Base-by-base conservation (phyloP, 2,113 vertebrate species). In the Rostratula benghalensis region DNA sequence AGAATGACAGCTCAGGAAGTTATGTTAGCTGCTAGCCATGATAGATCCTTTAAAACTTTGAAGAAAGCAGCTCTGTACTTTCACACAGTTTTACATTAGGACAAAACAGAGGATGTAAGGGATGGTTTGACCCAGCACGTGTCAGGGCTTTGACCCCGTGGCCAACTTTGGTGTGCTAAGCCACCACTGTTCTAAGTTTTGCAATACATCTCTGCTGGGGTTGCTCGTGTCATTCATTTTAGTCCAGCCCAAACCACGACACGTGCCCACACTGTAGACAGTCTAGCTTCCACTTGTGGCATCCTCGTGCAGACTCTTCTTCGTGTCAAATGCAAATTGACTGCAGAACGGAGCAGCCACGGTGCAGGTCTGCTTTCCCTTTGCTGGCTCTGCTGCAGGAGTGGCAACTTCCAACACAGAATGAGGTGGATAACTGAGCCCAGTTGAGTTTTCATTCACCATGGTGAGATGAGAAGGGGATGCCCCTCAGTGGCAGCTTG, bases 11-110 rank as follows among this genome's bases (percentile, higher is more conserved):
- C 63, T 92, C 83, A 63, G 64, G 67, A 80, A 90, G 51, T 59
- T 77, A 3, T 4, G 35, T 46, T 63, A 91, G 54, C 71, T 94
- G 68, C 88, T 60, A 81, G 60, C 1, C 2, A 67, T 86, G n/a
- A 27, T 30, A 50, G 51, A n/a, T 69, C 77, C 53, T 88, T 81
- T 80, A 88, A 60, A 88, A 83, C 45, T 92, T 53, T 59, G 25
- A 83, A 90, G 45, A 57, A n/a, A 33, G 22, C 35, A 91, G 69
- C 76, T 82, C 73, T 46, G 35, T 71, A 46, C n/a, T 86, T 81
- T 51, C 56, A 86, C 30, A 13, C 14, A 24, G 83, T 41, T 78
- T 65, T 54, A 50, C 39, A 51, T 50, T 81, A 70, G 77, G 39
- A 37, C 35, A 53, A 73, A 94, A 18, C 3, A 46, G 43, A 19